Percentiles rank a stretch among this genome's conserved stretches.
These are phyloP conservation scores for Andrena fulva DNA, from an alignment of 2,888 invertebrate genomes.

Conservation along the genomic window DNA sequence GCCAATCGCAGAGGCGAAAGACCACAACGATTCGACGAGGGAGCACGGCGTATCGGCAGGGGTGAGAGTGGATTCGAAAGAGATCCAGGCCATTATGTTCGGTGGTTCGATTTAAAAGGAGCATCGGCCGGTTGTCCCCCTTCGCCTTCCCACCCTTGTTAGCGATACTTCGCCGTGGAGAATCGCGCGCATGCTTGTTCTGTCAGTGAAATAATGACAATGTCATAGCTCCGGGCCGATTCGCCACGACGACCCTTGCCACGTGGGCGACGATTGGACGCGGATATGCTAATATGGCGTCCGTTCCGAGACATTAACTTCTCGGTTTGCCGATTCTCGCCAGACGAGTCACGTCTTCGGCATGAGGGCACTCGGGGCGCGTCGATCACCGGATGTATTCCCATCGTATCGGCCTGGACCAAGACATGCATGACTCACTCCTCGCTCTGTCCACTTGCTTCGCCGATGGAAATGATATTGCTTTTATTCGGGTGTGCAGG, in stretches of 20 bases:
- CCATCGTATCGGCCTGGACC: conserved; percentile 6
- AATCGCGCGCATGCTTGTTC: conserved; percentile 83
- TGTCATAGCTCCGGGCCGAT: conserved; percentile 82
- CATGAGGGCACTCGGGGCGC: conserved; percentile 13
- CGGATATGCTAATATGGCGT: conserved; percentile 84
- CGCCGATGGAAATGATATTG: too few species aligned
- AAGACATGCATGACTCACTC: conserved; percentile 40
- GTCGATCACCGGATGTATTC: conserved; percentile 54
- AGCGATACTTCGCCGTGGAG: conserved; percentile 81
- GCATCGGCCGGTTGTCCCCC: conserved; percentile 49
- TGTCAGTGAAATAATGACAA: conserved; percentile 84
- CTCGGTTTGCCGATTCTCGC: conserved; percentile 68
- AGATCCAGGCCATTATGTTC: conserved; percentile 43
- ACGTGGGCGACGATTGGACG: conserved; percentile 84
- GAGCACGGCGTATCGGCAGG: neutral
- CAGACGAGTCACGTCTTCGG: conserved; percentile 70
- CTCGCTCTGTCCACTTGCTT: neutral
- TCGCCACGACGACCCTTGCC: conserved; percentile 80
- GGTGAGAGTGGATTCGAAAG: conserved; percentile 32
- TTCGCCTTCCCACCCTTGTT: conserved; percentile 82
- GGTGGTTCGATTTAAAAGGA: conserved; percentile 63
- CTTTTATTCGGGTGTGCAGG: neutral
- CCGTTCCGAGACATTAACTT: conserved; percentile 84
- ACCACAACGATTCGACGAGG: neutral
- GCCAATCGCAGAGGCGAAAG: neutral